phyloP scores from a whole-genome alignment of 2,797 vertebrate species.

The Clarias fuscus region DNA sequence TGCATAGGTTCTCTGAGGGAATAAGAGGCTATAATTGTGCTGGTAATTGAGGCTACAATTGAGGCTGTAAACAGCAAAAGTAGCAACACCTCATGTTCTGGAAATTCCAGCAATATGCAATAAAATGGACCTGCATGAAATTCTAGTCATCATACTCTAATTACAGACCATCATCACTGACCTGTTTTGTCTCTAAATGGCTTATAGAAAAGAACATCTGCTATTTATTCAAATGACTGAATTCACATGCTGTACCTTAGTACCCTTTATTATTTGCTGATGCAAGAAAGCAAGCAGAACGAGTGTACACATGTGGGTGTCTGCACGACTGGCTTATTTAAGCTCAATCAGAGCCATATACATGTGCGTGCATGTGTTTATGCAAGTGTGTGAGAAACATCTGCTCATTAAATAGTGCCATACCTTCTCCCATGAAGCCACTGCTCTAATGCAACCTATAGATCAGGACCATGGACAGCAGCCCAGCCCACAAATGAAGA shows the following conservation, averaged over 20 bases:
- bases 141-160: not conserved
- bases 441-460: not conserved
- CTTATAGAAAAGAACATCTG: not conserved
- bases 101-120: not conserved
- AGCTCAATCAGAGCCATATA: not conserved
- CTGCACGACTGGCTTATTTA: not conserved
- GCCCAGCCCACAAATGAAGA: not conserved
- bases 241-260: not conserved
- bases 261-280: not conserved
- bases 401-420: not conserved
- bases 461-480: not conserved
- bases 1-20: not conserved
- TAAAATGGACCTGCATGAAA: not conserved
- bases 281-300: not conserved
- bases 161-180: not conserved
- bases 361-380: not conserved
- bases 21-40: not conserved
- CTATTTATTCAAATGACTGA: not conserved
- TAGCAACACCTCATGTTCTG: not conserved
- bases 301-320: not conserved
- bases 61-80: not conserved
- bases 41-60: too few species aligned
- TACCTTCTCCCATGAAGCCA: not conserved
- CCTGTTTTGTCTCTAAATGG: not conserved
- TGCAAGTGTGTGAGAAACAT: not conserved